phyloP scores from a whole-genome alignment of 2,113 vertebrate species.

The Neoarius graeffei region DNA sequence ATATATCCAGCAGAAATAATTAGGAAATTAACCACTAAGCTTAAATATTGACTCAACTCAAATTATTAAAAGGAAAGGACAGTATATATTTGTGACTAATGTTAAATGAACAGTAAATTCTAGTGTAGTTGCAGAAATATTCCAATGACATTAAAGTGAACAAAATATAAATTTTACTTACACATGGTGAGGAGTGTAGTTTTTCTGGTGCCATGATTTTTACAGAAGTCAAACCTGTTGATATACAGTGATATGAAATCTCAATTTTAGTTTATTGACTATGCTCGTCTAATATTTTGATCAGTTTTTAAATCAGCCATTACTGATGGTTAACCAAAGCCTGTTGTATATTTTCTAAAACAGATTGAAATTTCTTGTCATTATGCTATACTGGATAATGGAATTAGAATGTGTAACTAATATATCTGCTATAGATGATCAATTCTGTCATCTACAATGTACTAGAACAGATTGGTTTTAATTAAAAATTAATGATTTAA shows the following conservation, averaged over 20 bases:
- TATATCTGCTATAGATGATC: not conserved
- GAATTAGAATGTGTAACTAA: not conserved
- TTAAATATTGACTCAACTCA: not conserved
- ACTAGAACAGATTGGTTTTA: not conserved
- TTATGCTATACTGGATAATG: not conserved
- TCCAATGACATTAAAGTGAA: not conserved
- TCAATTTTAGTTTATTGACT: not conserved
- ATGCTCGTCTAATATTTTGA: not conserved
- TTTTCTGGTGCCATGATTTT: conserved; percentile 37
- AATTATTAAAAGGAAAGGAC: not conserved
- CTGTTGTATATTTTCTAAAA: not conserved
- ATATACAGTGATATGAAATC: not conserved
- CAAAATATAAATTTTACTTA: not conserved
- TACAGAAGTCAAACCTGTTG: conserved; percentile 3
- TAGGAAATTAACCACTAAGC: not conserved
- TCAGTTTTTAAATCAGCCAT: not conserved
- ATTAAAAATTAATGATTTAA: not conserved
- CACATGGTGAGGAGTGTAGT: conserved; percentile 28
- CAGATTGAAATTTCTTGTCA: not conserved
- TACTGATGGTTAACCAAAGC: not conserved
- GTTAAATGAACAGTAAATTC: not conserved
- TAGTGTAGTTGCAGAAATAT: not conserved
- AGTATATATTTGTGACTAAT: not conserved
- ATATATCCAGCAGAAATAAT: not conserved
- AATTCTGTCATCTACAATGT: not conserved